These are phyloP conservation scores for Cebidichthys violaceus DNA, from an alignment of 2,113 vertebrate species.

Conservation along the genomic window DNA sequence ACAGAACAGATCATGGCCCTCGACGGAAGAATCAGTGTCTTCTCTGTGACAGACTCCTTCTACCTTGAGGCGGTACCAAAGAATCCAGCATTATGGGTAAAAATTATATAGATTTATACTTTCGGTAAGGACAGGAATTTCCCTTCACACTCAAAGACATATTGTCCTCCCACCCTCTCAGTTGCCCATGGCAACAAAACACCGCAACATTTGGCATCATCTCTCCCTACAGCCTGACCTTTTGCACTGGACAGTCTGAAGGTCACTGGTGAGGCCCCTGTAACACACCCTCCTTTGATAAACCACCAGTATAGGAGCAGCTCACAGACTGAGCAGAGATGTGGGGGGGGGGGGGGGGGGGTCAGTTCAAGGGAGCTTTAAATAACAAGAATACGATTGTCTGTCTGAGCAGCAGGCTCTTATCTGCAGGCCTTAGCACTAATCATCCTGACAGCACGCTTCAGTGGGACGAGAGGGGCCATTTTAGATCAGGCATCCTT, in stretches of 20 bases:
- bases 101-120: not conserved
- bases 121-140: conserved; percentile 13
- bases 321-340: not conserved
- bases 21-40: not conserved
- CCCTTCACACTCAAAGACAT: conserved; percentile 33
- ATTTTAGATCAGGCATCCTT: conserved; percentile 20
- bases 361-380: conserved; percentile 10
- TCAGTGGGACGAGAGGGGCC: conserved; percentile 25
- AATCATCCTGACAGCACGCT: conserved; percentile 29
- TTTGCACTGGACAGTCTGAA: conserved; percentile 35
- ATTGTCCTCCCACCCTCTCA: conserved; percentile 13
- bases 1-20: not conserved
- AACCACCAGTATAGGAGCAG: not conserved
- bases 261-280: conserved; percentile 18
- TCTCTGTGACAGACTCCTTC: not conserved
- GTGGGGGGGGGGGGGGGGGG: not conserved
- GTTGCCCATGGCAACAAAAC: conserved; percentile 9
- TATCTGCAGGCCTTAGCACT: conserved; percentile 23
- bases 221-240: conserved; percentile 10
- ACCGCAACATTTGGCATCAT: conserved; percentile 23
- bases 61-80: not conserved
- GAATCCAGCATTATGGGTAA: not conserved
- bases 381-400: conserved; percentile 40
- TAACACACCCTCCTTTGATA: conserved; percentile 53
- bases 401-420: conserved; percentile 4